Base-by-base conservation (phyloP, 2,888 invertebrate genomes). In the Scaptomyza tumidula region DNA sequence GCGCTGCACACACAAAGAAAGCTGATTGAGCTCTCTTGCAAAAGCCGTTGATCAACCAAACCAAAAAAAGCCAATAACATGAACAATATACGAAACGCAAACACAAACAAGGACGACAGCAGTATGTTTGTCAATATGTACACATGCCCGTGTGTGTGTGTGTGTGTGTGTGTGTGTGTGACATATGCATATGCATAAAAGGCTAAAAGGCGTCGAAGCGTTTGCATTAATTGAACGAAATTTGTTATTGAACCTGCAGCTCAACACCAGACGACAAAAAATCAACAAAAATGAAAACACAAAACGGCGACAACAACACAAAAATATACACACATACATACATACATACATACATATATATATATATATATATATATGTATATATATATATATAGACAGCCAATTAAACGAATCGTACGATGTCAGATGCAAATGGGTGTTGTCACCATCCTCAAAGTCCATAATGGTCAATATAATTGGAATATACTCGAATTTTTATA, bases 1-100 rank as follows among this genome's bases (percentile, higher is more conserved):
- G 16, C 41, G 16, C 41, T 41, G 10, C 35, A 3, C 35, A 10
- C 41, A 16, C 41, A 41, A 41, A 41, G 41, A 16, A 16, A 39
- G 43, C 59, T 59, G 48, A 66, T 66, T 66, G 66, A 58, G 66
- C 50, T 50, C 50, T 50, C 50, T 45, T 57, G 57, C 27, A 63
- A 63, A 63, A 54, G 58, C 49, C 66, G 39, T 44, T 58, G 50
- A 56, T 64, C 65, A 49, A 45, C 56, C 49, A 65, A 57, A 41
- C 29, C 39, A 52, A 46, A 54, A 48, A 39, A 7, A 39, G 46
- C 16, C 46, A 52, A 46, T 50, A 52, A 45, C 57, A 31, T 50
- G 50, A 49, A 50, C 56, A 41, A 64, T 53, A 33, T 27, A 46
- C 43, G 39, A 19, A 53, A 1, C 13, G 7, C 29, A 29, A 7